A percentile compares a stretch with the other conserved stretches of the same genome.
Evolutionary conservation across 2,797 vertebrate genomes (phyloP).

Genomic region (Crenichthys baileyi): DNA sequence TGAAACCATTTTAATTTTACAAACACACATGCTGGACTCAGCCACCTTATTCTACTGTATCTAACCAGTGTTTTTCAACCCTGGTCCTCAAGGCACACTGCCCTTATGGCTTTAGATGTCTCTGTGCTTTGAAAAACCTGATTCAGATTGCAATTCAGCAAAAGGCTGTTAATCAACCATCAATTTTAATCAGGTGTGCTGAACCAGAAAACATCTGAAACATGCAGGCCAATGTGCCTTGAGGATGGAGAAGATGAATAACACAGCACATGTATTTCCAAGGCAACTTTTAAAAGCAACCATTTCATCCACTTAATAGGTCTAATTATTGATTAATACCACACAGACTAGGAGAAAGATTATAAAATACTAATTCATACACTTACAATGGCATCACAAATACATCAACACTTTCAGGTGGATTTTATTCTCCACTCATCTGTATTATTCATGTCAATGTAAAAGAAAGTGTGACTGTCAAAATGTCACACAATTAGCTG

Average conservation of each 20-base stretch:
- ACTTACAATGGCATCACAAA: background rate
- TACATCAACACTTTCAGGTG: background rate
- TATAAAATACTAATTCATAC: background rate
- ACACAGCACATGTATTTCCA: background rate
- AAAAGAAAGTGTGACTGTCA: background rate
- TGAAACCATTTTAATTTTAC: constrained; percentile 27
- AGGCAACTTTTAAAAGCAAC: constrained; percentile 9
- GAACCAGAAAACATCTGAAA: too few relatives aligned
- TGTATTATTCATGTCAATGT: background rate
- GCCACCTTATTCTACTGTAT: background rate
- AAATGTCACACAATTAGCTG: background rate
- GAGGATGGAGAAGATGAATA: background rate
- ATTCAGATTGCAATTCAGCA: too few relatives aligned
- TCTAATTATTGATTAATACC: background rate
- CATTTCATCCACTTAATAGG: constrained; percentile 7
- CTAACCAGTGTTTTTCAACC: too few relatives aligned
- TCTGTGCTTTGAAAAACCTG: too few relatives aligned
- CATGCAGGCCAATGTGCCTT: too few relatives aligned
- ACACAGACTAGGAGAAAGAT: background rate
- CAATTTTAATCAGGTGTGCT: too few relatives aligned
- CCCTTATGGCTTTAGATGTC: too few relatives aligned
- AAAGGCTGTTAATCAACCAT: too few relatives aligned
- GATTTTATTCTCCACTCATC: background rate
- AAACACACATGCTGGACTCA: constrained; percentile 16
- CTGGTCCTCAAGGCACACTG: too few relatives aligned